These are phyloP conservation scores for Beaufortia kweichowensis DNA, from an alignment of 2,113 vertebrate species.

Conservation along the genomic window DNA sequence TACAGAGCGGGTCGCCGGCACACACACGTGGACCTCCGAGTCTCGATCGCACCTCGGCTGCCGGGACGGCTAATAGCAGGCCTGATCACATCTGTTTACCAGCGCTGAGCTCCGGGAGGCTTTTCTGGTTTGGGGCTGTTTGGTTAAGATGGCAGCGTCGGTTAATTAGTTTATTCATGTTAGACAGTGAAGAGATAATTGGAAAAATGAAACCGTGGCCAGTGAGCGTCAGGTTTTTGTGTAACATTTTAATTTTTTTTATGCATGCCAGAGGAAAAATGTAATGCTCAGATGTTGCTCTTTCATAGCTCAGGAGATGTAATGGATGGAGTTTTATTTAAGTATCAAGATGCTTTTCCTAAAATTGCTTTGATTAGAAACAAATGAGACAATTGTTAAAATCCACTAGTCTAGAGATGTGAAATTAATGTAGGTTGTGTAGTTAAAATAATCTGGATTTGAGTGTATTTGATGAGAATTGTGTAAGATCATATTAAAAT, in stretches of 20 bases:
- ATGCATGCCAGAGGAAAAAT: too few species aligned
- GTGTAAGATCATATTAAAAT: too few species aligned
- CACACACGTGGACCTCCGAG: neutral
- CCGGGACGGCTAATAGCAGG: constrained; percentile 32
- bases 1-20: constrained; percentile 6
- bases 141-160: constrained; percentile 24
- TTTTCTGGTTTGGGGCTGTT: constrained; percentile 24
- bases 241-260: neutral
- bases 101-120: constrained; percentile 11
- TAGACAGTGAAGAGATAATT: constrained; percentile 11
- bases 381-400: too few species aligned
- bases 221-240: neutral
- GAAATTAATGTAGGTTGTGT: too few species aligned
- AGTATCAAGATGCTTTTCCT: too few species aligned
- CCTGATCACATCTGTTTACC: constrained; percentile 24
- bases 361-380: too few species aligned
- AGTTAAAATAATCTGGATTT: too few species aligned
- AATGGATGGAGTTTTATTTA: too few species aligned
- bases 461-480: too few species aligned
- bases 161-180: constrained; percentile 38
- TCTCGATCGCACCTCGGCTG: constrained; percentile 28
- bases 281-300: too few species aligned
- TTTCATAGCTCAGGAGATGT: too few species aligned
- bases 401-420: too few species aligned
- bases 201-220: neutral